phyloP scores from a whole-genome alignment of 2,797 vertebrate genomes.

The Adrianichthys oophorus region DNA sequence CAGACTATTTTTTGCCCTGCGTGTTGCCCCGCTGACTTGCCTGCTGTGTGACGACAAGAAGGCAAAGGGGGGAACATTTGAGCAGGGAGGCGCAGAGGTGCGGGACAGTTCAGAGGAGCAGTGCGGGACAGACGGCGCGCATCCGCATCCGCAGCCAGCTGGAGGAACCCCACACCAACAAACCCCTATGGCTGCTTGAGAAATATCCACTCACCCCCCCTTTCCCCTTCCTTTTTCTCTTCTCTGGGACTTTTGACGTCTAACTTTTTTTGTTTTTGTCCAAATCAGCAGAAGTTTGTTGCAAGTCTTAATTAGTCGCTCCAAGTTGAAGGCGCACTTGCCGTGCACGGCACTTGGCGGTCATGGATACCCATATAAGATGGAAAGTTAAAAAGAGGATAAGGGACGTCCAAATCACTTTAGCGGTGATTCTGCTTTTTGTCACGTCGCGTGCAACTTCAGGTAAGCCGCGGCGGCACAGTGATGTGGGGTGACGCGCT shows the following conservation, averaged over 20 bases:
- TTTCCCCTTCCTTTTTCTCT: slow-evolving; percentile 53
- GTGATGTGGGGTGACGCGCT: slow-evolving; percentile 7
- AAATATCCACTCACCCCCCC: slow-evolving; percentile 66
- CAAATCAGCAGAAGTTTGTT: slow-evolving; percentile 58
- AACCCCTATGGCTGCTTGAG: slow-evolving; percentile 83
- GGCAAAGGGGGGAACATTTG: slow-evolving; percentile 71
- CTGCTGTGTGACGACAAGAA: slow-evolving; percentile 69
- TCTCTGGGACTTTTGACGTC: slow-evolving; percentile 69
- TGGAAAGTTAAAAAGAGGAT: slow-evolving; percentile 88
- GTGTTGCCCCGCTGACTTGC: slow-evolving; percentile 59
- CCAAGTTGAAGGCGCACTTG: slow-evolving; percentile 66
- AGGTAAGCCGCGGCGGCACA: slow-evolving; percentile 72
- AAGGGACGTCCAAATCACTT: slow-evolving; percentile 77
- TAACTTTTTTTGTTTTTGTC: slow-evolving; percentile 43
- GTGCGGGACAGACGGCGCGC: slow-evolving; percentile 70
- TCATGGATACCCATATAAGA: slow-evolving; percentile 85
- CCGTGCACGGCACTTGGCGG: slow-evolving; percentile 76
- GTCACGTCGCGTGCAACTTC: slow-evolving; percentile 78
- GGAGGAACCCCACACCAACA: slow-evolving; percentile 72
- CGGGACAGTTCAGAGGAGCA: slow-evolving; percentile 64
- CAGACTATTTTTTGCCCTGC: slow-evolving; percentile 22
- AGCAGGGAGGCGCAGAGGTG: slow-evolving; percentile 67
- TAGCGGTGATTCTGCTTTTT: slow-evolving; percentile 79
- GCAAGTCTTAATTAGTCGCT: slow-evolving; percentile 55
- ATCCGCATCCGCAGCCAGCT: slow-evolving; percentile 71